A percentile compares a stretch with the other conserved stretches of the same genome.
phyloP scores from a whole-genome alignment of 1,140 invertebrate genomes.

The Xylocopa sonorina region DNA sequence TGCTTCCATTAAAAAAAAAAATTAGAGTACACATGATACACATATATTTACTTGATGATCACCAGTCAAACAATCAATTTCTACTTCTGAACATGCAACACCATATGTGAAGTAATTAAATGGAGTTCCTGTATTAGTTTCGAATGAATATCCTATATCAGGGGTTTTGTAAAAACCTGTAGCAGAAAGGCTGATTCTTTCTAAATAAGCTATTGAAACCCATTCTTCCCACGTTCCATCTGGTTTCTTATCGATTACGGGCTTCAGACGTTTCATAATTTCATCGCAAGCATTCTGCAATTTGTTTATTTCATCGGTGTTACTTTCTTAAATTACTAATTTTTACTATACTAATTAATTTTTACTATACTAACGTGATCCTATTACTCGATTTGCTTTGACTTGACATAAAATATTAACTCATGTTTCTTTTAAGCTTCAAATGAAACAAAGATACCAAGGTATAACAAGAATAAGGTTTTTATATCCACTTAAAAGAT shows the following conservation, averaged over 20 bases:
- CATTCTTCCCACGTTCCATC: slow-evolving; percentile 93
- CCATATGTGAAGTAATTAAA: slow-evolving; percentile 94
- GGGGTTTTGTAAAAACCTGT: slow-evolving; percentile 94
- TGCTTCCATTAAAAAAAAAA: neutral
- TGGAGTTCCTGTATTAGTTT: slow-evolving; percentile 86
- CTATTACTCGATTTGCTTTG: too few relatives aligned
- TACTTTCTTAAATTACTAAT: neutral
- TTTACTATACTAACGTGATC: too few relatives aligned
- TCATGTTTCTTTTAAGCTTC: too few relatives aligned
- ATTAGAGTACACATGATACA: slow-evolving; percentile 14
- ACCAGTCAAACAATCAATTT: slow-evolving; percentile 94
- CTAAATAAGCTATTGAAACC: slow-evolving; percentile 91
- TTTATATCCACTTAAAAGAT: too few relatives aligned
- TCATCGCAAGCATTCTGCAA: slow-evolving; percentile 90
- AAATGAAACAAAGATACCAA: neutral
- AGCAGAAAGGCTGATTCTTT: slow-evolving; percentile 91
- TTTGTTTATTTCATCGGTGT: slow-evolving; percentile 4
- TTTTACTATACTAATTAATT: too few relatives aligned
- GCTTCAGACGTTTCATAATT: slow-evolving; percentile 89
- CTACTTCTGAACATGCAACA: slow-evolving; percentile 90
- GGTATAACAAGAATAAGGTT: too few relatives aligned
- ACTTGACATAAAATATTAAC: too few relatives aligned
- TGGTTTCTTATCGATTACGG: slow-evolving; percentile 90
- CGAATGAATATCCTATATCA: slow-evolving; percentile 89
- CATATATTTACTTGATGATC: slow-evolving; percentile 87